Evolutionary conservation across 2,797 vertebrate genomes (phyloP).

Genomic region (Sebastiscus albofasciatus): DNA sequence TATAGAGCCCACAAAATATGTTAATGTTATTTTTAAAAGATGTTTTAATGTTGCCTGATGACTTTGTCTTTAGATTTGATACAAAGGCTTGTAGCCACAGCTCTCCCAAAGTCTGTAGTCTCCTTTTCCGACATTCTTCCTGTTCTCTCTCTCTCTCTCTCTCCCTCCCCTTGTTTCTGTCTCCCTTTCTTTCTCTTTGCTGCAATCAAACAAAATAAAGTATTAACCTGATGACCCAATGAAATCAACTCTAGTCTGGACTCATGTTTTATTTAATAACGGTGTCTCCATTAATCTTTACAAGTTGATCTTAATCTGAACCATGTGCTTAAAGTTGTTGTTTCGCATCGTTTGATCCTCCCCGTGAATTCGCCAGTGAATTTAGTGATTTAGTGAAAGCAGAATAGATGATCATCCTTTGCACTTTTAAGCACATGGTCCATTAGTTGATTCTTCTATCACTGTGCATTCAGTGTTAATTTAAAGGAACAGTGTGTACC

Average conservation of each 20-base stretch:
- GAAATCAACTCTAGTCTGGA: conserved; percentile 53
- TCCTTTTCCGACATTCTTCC: conserved; percentile 73
- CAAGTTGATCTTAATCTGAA: conserved; percentile 14
- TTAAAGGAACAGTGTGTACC: background rate
- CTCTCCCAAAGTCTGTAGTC: conserved; percentile 84
- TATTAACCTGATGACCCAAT: conserved; percentile 89
- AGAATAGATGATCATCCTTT: background rate
- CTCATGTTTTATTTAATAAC: conserved; percentile 11
- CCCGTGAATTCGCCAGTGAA: background rate
- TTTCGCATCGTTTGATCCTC: conserved; percentile 7
- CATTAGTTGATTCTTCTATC: background rate
- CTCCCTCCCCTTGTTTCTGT: conserved; percentile 66
- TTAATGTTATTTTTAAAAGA: conserved; percentile 86
- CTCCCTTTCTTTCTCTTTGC: conserved; percentile 84
- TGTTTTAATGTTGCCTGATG: conserved; percentile 87
- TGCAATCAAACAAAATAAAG: conserved; percentile 90
- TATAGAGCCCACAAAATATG: conserved; percentile 84
- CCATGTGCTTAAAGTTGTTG: conserved; percentile 11
- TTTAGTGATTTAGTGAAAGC: background rate
- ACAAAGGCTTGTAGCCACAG: conserved; percentile 86
- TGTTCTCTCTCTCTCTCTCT: conserved; percentile 57
- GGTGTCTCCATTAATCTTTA: conserved; percentile 5
- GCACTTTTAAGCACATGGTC: background rate
- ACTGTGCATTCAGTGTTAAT: background rate
- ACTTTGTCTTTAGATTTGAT: conserved; percentile 87